phyloP scores from a whole-genome alignment of 2,888 invertebrate species.

The Tanytarsus gracilentus region DNA sequence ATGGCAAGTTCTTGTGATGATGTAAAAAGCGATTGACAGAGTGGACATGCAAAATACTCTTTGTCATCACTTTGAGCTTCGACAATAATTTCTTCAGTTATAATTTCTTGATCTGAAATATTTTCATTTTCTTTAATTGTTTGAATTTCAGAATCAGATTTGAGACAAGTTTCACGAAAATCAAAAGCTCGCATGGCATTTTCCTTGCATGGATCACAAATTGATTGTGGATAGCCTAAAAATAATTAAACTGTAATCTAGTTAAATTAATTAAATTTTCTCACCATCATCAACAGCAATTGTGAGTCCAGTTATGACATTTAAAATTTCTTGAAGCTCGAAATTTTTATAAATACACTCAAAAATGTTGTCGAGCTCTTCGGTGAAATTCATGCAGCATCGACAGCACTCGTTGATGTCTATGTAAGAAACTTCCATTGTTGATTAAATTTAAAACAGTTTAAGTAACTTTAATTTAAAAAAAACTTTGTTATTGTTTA shows the following conservation, averaged over 20 bases:
- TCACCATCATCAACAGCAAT: slow-evolving; percentile 9
- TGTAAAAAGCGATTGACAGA: background rate
- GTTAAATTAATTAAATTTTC: background rate
- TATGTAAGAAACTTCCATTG: slow-evolving; percentile 1
- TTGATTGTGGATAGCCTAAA: slow-evolving; percentile 7
- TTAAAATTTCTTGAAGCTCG: background rate
- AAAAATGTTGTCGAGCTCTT: slow-evolving; percentile 6
- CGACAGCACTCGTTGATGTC: slow-evolving; percentile 1
- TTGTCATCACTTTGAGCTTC: background rate
- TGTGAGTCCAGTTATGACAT: background rate
- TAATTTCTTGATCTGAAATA: background rate
- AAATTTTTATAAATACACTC: background rate
- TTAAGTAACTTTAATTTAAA: no score
- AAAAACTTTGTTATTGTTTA: no score
- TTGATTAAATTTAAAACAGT: background rate
- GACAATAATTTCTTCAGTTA: background rate
- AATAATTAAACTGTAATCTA: background rate
- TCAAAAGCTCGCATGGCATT: background rate
- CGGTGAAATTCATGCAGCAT: background rate
- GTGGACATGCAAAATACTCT: background rate
- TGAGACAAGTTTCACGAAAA: background rate
- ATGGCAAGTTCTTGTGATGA: background rate
- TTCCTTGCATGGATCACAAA: background rate
- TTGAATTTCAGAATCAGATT: background rate
- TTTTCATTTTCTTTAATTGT: background rate